Percentiles rank a stretch among this genome's conserved stretches.
Evolutionary conservation across 1,140 invertebrate species (phyloP).

Genomic region (Ceratina japonica): DNA sequence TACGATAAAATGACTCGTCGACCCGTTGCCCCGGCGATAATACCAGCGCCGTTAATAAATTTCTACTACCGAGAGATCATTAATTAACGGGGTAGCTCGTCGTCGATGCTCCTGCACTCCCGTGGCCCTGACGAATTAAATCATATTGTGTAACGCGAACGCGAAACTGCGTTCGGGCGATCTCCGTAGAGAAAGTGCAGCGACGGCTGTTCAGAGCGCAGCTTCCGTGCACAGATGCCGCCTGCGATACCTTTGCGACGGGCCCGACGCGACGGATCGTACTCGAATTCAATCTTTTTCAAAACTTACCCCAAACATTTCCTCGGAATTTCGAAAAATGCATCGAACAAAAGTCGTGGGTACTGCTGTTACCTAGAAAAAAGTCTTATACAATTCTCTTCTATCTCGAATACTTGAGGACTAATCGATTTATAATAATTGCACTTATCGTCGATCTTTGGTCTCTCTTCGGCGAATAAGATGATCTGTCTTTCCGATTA

Average conservation of each 20-base stretch:
- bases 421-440: no score
- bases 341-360: no score
- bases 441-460: no score
- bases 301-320: no score
- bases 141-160: not conserved
- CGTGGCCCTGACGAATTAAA: not conserved
- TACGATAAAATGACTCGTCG: conserved; percentile 25
- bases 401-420: no score
- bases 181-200: not conserved
- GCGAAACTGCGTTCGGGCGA: not conserved
- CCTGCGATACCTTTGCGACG: conserved; percentile 3
- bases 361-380: no score
- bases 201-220: not conserved
- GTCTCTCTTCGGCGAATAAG: not conserved
- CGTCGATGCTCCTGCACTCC: not conserved
- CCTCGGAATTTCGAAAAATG: no score
- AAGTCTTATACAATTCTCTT: no score
- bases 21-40: not conserved
- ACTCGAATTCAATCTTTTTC: no score
- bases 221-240: conserved; percentile 35
- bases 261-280: no score
- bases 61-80: not conserved
- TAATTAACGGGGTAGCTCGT: not conserved
- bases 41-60: not conserved
- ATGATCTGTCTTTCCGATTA: not conserved